A percentile compares a stretch with the other conserved stretches of the same genome.
Evolutionary conservation across 2,888 invertebrate genomes (phyloP).

Genomic region (Stenolophus ochropezus): DNA sequence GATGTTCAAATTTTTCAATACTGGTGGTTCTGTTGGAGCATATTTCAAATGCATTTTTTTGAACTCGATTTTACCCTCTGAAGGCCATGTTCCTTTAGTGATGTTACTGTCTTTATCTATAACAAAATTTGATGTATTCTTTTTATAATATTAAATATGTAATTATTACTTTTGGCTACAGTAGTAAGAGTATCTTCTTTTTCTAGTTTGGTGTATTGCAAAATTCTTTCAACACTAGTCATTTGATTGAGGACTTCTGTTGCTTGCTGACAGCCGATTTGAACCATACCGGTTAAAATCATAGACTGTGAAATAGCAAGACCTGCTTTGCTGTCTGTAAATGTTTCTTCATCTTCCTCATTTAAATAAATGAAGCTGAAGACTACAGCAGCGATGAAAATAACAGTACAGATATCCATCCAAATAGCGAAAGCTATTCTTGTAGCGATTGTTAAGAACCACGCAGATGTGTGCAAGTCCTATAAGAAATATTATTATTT

Average conservation of each 20-base stretch:
- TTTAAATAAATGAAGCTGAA: slow-evolving; percentile 77
- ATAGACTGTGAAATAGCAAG: slow-evolving; percentile 82
- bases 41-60: slow-evolving; percentile 80
- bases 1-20: slow-evolving; percentile 81
- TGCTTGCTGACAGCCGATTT: slow-evolving; percentile 84
- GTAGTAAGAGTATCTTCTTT: slow-evolving; percentile 74
- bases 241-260: slow-evolving; percentile 83
- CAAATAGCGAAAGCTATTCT: slow-evolving; percentile 80
- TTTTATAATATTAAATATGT: background rate
- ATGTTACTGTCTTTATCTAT: slow-evolving; percentile 2
- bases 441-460: slow-evolving; percentile 78
- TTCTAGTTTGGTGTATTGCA: slow-evolving; percentile 84
- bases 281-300: slow-evolving; percentile 84
- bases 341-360: slow-evolving; percentile 69
- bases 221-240: slow-evolving; percentile 85
- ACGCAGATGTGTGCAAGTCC: slow-evolving; percentile 80
- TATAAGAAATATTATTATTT: slow-evolving; percentile 43
- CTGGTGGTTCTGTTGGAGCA: slow-evolving; percentile 77
- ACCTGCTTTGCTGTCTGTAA: slow-evolving; percentile 79
- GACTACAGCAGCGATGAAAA: slow-evolving; percentile 77
- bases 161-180: slow-evolving; percentile 34
- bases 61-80: slow-evolving; percentile 77
- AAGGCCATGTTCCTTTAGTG: slow-evolving; percentile 73
- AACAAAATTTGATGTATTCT: slow-evolving; percentile 8
- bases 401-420: slow-evolving; percentile 78